These are phyloP conservation scores for Myathropa florea DNA, from an alignment of 2,888 invertebrate species.

Conservation along the genomic window DNA sequence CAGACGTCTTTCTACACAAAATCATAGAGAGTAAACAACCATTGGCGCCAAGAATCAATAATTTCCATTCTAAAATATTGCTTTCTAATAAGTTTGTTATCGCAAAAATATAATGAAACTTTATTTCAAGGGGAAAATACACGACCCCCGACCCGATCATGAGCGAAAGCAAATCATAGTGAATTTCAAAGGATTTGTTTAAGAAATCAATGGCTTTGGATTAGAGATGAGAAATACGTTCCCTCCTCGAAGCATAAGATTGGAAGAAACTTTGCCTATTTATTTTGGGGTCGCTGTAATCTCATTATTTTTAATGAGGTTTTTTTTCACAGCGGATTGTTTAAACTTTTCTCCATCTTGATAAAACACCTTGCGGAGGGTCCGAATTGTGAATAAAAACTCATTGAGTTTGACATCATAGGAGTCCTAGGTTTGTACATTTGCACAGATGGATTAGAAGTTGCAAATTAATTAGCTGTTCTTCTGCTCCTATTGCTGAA, in stretches of 20 bases:
- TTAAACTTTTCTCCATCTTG: not conserved
- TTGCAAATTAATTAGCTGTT: not conserved
- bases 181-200: not conserved
- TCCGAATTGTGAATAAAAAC: not conserved
- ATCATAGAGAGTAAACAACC: no score
- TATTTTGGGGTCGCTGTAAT: not conserved
- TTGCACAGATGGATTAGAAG: not conserved
- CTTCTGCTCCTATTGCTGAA: not conserved
- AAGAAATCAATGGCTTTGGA: not conserved
- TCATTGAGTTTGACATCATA: not conserved
- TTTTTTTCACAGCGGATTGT: not conserved
- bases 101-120: not conserved
- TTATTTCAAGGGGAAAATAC: not conserved
- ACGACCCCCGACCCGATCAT: not conserved
- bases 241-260: not conserved
- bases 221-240: not conserved
- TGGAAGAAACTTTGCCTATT: not conserved
- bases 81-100: not conserved
- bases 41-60: no score
- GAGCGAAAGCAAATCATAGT: not conserved
- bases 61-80: no score
- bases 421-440: not conserved
- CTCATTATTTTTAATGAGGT: not conserved
- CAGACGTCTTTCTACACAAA: no score
- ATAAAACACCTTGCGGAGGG: not conserved